Evolutionary conservation across 2,888 invertebrate species (phyloP), one percentile per base, ranked within the genome.

Genomic region (Napeogenes sylphis): DNA sequence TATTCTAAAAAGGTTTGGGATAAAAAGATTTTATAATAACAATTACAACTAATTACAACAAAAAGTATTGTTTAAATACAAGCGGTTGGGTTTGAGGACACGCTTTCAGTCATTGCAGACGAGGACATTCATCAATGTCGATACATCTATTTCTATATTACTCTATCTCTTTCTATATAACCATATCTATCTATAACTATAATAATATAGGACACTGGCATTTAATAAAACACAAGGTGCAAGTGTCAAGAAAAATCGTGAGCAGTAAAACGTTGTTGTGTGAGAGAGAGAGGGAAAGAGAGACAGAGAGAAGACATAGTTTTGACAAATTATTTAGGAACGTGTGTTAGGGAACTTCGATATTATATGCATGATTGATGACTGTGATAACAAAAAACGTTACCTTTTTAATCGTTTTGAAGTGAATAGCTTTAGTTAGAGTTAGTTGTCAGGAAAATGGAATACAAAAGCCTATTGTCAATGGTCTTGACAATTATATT

Each of bases 261-360:
- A 79, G 76, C 78, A 76, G 72, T 76, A 71, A 76, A 79, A 73
- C 75, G 71, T 73, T 74, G 76, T 77, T 79, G 76, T 80, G 78
- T 80, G 80, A 75, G 77, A 76, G 77, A 78, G 80, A 77, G 81
- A 81, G 77, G 10, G 42, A 8, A 10, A 42, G 10, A 42, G 42
- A 51, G 30, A 30, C 4, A 10, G 10, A 51, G 10, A 51, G 47
- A 6, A n/a, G 51, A 51, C 51, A 30, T n/a, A 30, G 30, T 87
- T 83, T 82, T 90, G 90, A 90, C 89, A 90, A 90, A 90, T 90
- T 89, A 90, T 89, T 88, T 85, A 85, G 86, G 89, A 81, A 89
- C 90, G 89, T 90, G 90, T 86, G 83, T 83, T 75, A 82, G 81
- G 82, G 81, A 82, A 84, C 85, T 82, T 79, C 81, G 75, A 82